Evolutionary conservation across 2,113 vertebrate genomes (phyloP), one percentile per base, ranked within the genome.

Genomic region (Amia ocellicauda): DNA sequence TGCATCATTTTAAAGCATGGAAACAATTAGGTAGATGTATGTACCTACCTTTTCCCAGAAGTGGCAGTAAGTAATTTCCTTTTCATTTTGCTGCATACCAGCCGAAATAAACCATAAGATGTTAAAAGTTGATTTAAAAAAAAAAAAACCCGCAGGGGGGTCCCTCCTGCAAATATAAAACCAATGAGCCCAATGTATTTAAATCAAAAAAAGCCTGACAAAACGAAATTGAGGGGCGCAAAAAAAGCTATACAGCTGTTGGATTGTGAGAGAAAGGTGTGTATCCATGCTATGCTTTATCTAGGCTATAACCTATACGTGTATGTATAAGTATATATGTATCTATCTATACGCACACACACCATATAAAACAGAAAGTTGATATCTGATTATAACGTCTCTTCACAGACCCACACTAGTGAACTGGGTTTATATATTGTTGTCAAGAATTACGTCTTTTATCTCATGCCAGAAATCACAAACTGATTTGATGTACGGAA

Each of bases 51-150:
- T 47, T 63, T 57, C 53, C 52, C 40, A 55, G 54, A 36, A 57
- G 53, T 23, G 23, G 54, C 43, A 45, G 54, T 27, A 59, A 59
- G 64, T 66, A 7, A 58, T 65, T 65, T 58, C 54, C 63, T 42
- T 66, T 66, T 59, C 20, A 10, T 60, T 47, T 60, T 23, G 43
- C 63, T 20, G 24, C 20, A 66, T 66, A 58, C 43, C 63, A 58
- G 20, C 47, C 28, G 45, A 60, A 59, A 66, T 52, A 51, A 66
- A 66, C 42, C 56, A 40, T 52, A 43, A 59, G 51, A 20, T 42
- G 22, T 60, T 66, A 26, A 42, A 52, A 58, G 19, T 29, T 27
- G 26, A 58, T n/a, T 29, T 54, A 29, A 45, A 63, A 64, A 42
- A 29, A 45, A 63, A 64, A 42, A 55, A 55, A 58, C 56, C 11